Base-by-base conservation (phyloP, 2,888 invertebrate species). In the Phymatocera aterrima region DNA sequence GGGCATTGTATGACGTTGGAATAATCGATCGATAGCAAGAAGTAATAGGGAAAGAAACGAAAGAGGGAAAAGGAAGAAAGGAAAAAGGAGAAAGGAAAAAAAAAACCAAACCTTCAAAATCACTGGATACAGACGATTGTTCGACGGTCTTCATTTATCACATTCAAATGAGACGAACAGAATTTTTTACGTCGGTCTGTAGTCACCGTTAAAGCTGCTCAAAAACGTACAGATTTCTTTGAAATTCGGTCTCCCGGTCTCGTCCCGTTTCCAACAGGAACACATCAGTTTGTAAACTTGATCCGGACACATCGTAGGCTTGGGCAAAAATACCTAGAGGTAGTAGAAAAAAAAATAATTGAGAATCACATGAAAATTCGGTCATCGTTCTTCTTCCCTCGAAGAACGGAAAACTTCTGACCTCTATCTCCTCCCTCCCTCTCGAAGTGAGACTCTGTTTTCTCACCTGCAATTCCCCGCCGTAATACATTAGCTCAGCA, bases 211-310 rank as follows among this genome's bases (percentile, higher is more conserved):
- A 82, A 91, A 92, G 84, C 93, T 93, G 88, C 95, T 95, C 82
- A 96, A 91, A 85, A 94, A 94, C 83, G 93, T 91, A 88, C 94
- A 93, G 85, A 97, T 94, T 84, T 95, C 92, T 87, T 93, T 93
- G 88, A 94, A 94, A 21, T 92, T 93, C 57, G 94, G 94, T 83
- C 94, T 90, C 75, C 91, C 90, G 48, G 91, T 89, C 83, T 94
- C 93, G 86, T 94, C 93, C 83, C 93, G 90, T 84, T 91, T 92
- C 94, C 94, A 94, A 87, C 94, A 96, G 85, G 94, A 93, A 86
- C 93, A 93, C 95, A 96, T 94, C 82, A 96, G 91, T 82, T 94
- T 93, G 91, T 96, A 96, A 68, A 96, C 94, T 84, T 95, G 94
- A 21, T 93, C 92, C 15, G 96, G 95, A 90, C 96, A 96, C 80